These are phyloP conservation scores for Anarhynchus alexandrinus DNA, from an alignment of 2,113 vertebrate species.

Conservation along the genomic window DNA sequence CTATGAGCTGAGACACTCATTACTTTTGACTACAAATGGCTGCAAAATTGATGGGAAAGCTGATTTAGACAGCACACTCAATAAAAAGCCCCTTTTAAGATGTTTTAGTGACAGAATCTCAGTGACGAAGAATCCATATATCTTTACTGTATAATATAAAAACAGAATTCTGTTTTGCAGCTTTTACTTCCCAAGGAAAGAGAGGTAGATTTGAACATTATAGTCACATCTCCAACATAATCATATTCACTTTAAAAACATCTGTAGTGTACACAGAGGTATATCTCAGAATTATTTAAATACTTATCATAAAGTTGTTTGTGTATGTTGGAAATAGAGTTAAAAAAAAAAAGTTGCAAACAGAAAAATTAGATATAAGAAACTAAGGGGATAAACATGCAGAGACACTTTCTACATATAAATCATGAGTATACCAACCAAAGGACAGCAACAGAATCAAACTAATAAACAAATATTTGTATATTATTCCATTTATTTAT, in stretches of 20 bases:
- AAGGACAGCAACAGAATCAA: background rate
- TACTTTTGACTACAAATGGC: constrained; percentile 64
- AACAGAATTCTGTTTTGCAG: constrained; percentile 18
- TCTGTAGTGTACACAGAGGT: background rate
- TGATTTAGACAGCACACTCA: constrained; percentile 59
- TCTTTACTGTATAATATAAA: constrained; percentile 10
- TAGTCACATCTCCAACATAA: background rate
- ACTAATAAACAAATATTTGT: background rate
- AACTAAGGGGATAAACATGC: background rate
- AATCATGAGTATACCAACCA: background rate
- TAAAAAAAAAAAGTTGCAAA: background rate
- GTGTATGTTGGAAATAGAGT: background rate
- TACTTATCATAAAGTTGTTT: background rate
- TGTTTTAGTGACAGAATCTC: constrained; percentile 32
- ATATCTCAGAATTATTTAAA: constrained; percentile 2
- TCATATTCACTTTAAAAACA: constrained; percentile 10
- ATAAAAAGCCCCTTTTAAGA: constrained; percentile 58
- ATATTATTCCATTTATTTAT: background rate
- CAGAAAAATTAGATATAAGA: background rate
- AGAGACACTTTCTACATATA: background rate
- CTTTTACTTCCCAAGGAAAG: constrained; percentile 4
- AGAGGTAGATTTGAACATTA: constrained; percentile 10
- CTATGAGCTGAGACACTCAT: constrained; percentile 54
- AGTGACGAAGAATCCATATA: constrained; percentile 7
- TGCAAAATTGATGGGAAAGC: constrained; percentile 65